Conservation (phyloP, 2,888 invertebrate species). For the Caenorhabditis becei region DNA sequence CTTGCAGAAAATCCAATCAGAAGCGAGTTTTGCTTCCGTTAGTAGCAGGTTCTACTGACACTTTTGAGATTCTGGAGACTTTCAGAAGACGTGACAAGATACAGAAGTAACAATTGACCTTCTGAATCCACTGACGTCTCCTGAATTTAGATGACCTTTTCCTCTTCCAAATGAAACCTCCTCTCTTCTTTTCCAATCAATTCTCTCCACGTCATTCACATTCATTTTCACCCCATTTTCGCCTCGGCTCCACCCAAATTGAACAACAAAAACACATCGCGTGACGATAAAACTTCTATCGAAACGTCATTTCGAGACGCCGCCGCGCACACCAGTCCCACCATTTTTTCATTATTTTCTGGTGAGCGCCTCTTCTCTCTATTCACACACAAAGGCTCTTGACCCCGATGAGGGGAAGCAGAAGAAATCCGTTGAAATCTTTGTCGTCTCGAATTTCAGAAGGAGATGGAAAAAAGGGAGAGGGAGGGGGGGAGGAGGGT, state of each 20-base stretch:
- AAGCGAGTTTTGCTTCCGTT: no score
- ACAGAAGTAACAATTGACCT: neutral
- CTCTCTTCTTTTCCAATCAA: neutral
- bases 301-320: constrained; percentile 42
- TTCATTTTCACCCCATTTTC: constrained; percentile 25
- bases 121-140: neutral
- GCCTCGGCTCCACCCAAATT: constrained; percentile 16
- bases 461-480: neutral
- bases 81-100: no score
- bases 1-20: no score
- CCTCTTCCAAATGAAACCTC: neutral
- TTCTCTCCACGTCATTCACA: constrained; percentile 21
- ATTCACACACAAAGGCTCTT: neutral
- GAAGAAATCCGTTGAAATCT: constrained; percentile 6
- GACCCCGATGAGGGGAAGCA: no score
- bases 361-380: neutral
- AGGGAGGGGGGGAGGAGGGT: no score
- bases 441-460: constrained; percentile 1
- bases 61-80: no score
- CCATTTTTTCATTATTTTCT: constrained; percentile 44
- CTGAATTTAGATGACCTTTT: constrained; percentile 11
- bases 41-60: no score
- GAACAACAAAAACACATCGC: constrained; percentile 60
- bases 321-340: neutral
- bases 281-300: constrained; percentile 56